Percentiles rank a stretch among this genome's conserved stretches.
phyloP scores from a whole-genome alignment of 2,888 invertebrate genomes.

The Epinotia ramella region DNA sequence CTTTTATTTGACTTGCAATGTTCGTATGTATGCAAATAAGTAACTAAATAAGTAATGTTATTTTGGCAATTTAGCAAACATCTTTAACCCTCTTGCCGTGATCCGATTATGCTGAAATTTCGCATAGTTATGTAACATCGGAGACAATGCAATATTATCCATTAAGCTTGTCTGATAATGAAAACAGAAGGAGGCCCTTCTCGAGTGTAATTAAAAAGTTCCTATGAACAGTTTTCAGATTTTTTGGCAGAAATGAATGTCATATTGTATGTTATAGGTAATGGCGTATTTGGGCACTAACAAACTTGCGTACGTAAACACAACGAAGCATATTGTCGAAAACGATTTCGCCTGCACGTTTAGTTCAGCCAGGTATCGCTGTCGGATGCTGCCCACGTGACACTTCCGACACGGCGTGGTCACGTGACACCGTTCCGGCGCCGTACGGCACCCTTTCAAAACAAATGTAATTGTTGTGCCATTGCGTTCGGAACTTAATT shows the following conservation, averaged over 20 bases:
- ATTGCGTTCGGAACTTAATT: conserved; percentile 39
- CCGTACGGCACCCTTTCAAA: conserved; percentile 39
- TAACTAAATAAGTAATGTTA: too few species aligned
- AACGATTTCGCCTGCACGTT: conserved; percentile 28
- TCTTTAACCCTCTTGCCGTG: too few species aligned
- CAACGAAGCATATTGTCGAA: background rate
- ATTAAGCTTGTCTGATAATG: too few species aligned
- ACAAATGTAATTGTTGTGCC: conserved; percentile 35
- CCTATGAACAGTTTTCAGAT: too few species aligned
- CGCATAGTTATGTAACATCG: too few species aligned
- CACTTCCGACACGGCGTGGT: conserved; percentile 66
- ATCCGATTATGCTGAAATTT: too few species aligned
- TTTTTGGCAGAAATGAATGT: background rate
- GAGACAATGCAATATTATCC: too few species aligned
- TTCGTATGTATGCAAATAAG: too few species aligned
- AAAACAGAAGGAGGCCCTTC: too few species aligned
- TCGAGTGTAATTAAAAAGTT: too few species aligned
- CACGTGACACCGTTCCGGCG: conserved; percentile 70
- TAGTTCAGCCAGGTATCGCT: conserved; percentile 55
- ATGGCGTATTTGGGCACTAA: background rate
- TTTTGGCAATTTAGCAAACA: too few species aligned
- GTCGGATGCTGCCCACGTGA: conserved; percentile 76
- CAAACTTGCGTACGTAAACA: background rate
- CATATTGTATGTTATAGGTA: background rate
- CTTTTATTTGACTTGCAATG: too few species aligned